A percentile compares a stretch with the other conserved stretches of the same genome.
phyloP scores from a whole-genome alignment of 2,113 vertebrate genomes.

The Cryptomyrus ogoouensis region DNA sequence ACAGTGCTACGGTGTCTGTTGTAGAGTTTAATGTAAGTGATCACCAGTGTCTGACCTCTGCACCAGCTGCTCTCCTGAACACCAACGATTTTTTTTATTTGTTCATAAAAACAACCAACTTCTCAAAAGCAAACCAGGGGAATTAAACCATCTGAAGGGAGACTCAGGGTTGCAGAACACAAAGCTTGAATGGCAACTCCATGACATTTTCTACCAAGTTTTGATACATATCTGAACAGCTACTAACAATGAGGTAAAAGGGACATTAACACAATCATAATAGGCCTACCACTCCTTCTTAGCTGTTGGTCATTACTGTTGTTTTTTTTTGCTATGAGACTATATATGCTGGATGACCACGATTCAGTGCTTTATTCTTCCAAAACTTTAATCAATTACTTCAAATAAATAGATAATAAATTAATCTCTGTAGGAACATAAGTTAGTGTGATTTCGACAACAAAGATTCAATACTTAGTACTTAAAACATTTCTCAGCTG shows the following conservation, averaged over 20 bases:
- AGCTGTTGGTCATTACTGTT: background rate
- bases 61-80: background rate
- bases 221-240: background rate
- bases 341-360: background rate
- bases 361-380: background rate
- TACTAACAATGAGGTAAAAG: background rate
- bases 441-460: background rate
- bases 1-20: background rate
- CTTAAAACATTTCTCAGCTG: background rate
- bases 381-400: background rate
- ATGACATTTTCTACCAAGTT: background rate
- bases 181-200: background rate
- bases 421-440: background rate
- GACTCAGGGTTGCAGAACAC: background rate
- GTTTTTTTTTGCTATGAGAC: background rate
- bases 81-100: background rate
- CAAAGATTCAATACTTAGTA: background rate
- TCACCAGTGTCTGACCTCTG: background rate
- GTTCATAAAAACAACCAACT: background rate
- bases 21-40: background rate
- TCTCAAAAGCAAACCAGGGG: background rate
- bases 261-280: background rate
- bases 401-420: slow-evolving; percentile 7
- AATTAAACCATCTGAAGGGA: background rate
- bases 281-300: background rate